These are phyloP conservation scores for Vombatus ursinus DNA, from an alignment of 2,113 vertebrate species.

Conservation along the genomic window DNA sequence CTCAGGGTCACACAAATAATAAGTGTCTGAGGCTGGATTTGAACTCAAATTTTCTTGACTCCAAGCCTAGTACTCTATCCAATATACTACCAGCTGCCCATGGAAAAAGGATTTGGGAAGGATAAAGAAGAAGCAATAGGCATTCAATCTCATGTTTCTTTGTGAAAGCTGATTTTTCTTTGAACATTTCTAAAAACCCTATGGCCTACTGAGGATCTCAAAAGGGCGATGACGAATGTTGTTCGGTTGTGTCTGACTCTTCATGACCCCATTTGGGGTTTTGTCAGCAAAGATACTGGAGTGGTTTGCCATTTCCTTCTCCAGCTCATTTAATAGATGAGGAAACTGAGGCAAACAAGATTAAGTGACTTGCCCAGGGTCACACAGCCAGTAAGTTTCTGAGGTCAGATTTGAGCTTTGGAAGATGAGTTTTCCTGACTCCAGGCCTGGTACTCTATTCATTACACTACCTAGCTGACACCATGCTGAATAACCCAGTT, in stretches of 20 bases:
- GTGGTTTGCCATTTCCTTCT: too few species aligned
- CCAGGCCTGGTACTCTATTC: too few species aligned
- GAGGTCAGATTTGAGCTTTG: too few species aligned
- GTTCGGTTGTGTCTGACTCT: too few species aligned
- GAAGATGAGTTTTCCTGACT: too few species aligned
- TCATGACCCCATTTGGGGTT: too few species aligned
- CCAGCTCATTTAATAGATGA: too few species aligned
- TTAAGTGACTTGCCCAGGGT: too few species aligned
- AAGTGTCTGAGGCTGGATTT: background rate
- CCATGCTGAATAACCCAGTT: background rate
- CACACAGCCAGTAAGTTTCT: too few species aligned
- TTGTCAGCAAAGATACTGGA: too few species aligned
- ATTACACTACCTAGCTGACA: too few species aligned
- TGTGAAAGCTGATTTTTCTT: background rate
- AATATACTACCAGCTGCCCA: constrained; percentile 39
- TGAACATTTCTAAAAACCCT: background rate
- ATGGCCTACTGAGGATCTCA: background rate
- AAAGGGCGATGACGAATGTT: background rate
- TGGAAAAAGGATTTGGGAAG: constrained; percentile 38
- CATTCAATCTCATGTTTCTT: constrained; percentile 56
- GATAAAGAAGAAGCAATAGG: constrained; percentile 56
- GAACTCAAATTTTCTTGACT: background rate
- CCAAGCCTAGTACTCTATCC: constrained; percentile 68
- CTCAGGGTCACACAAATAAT: background rate
- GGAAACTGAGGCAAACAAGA: too few species aligned